Percentiles rank a stretch among this genome's conserved stretches.
phyloP scores from a whole-genome alignment of 35 echinoderm and acorn worm genomes.

The Apostichopus japonicus region DNA sequence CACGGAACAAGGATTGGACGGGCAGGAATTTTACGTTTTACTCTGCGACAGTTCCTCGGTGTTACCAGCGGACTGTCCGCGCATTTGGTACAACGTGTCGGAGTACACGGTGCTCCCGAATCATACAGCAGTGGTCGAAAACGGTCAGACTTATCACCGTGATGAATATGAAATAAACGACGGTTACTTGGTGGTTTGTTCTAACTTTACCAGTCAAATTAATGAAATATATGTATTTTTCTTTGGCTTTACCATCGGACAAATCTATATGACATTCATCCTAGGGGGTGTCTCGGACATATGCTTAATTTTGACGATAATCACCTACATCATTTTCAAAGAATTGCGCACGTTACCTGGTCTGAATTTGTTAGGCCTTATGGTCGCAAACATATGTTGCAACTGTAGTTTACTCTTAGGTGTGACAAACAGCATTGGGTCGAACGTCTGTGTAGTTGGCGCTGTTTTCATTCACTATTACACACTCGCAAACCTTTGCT shows the following conservation, averaged over 20 bases:
- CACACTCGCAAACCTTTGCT: slow-evolving; percentile 68
- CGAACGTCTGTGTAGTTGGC: slow-evolving; percentile 38
- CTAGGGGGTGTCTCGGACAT: slow-evolving; percentile 55
- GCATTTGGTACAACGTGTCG: slow-evolving; percentile 65
- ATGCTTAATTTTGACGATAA: slow-evolving; percentile 69
- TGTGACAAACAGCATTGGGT: slow-evolving; percentile 21
- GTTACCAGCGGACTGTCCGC: slow-evolving; percentile 57
- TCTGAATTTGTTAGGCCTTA: slow-evolving; percentile 73
- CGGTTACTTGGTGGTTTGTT: slow-evolving; percentile 67
- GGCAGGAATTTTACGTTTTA: slow-evolving; percentile 61
- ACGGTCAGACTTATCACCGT: slow-evolving; percentile 50
- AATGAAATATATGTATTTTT: slow-evolving; percentile 67
- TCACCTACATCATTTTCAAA: slow-evolving; percentile 74
- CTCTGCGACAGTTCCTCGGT: slow-evolving; percentile 45
- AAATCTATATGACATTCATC: slow-evolving; percentile 65
- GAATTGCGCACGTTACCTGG: slow-evolving; percentile 88
- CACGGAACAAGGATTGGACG: background rate
- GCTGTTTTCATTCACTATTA: slow-evolving; percentile 83
- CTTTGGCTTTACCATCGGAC: slow-evolving; percentile 75
- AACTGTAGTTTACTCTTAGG: slow-evolving; percentile 63
- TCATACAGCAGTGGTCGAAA: slow-evolving; percentile 33
- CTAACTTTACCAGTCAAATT: slow-evolving; percentile 46
- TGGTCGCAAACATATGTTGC: slow-evolving; percentile 43
- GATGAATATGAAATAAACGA: slow-evolving; percentile 61
- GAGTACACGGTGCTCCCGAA: slow-evolving; percentile 67